Evolutionary conservation across 2,888 invertebrate species (phyloP).

Genomic region (Aleiodes testaceus): DNA sequence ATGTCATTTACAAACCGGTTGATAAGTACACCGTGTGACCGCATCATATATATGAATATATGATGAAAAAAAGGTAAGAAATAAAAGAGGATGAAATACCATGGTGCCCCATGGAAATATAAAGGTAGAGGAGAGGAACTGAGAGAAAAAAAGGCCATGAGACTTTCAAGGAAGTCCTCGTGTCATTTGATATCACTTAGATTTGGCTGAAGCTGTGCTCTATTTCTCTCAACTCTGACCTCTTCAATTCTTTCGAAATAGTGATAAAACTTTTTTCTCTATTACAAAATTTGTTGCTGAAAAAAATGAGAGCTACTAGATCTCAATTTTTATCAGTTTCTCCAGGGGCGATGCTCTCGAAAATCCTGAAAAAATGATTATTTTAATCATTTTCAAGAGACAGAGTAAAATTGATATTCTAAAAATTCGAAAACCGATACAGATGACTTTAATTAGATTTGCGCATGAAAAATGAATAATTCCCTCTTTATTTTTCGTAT

Average conservation of each 20-base stretch:
- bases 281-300: not conserved
- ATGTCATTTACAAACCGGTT: constrained; percentile 61
- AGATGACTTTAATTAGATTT: too few species aligned
- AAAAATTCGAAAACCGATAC: too few species aligned
- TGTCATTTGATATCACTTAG: constrained; percentile 26
- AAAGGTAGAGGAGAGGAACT: not conserved
- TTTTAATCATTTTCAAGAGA: too few species aligned
- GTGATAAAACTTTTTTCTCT: not conserved
- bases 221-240: constrained; percentile 7
- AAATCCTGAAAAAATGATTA: too few species aligned
- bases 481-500: not conserved
- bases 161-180: not conserved
- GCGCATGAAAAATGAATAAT: too few species aligned
- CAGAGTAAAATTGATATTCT: too few species aligned
- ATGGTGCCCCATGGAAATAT: constrained; percentile 16
- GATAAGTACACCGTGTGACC: constrained; percentile 61
- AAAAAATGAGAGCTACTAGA: too few species aligned
- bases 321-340: too few species aligned
- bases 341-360: too few species aligned
- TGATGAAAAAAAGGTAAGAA: constrained; percentile 36
- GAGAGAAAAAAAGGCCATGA: not conserved
- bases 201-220: too few species aligned
- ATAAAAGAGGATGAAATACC: constrained; percentile 19
- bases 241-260: not conserved
- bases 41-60: constrained; percentile 37